Percentiles rank a stretch among this genome's conserved stretches.
Conservation (phyloP, 2,113 vertebrate genomes). For the Acanthochromis polyacanthus region DNA sequence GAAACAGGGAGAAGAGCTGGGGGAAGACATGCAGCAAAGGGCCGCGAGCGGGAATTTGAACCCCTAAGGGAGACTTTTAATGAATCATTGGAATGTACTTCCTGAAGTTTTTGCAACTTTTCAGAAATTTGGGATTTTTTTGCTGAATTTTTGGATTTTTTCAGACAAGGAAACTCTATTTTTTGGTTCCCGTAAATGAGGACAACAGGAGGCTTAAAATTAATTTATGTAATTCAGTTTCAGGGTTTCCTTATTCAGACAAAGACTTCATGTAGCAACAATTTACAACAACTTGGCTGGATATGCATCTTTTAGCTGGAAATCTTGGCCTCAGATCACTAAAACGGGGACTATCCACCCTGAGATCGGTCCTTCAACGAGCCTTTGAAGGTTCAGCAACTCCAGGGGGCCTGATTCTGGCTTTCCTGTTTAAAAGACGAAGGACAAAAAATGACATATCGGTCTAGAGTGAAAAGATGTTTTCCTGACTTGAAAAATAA, state of each 20-base stretch:
- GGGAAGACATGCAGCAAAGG: no score
- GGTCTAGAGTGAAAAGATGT: not conserved
- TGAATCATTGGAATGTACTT: no score
- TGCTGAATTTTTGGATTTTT: no score
- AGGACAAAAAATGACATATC: not conserved
- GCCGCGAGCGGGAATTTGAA: no score
- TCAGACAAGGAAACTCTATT: no score
- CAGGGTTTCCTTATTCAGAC: not conserved
- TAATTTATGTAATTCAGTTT: not conserved
- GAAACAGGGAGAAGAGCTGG: no score
- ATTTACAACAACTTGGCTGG: constrained; percentile 17
- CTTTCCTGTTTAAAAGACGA: not conserved
- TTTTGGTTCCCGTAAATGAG: no score
- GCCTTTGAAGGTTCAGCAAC: constrained; percentile 19
- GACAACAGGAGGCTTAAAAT: no score
- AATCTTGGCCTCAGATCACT: constrained; percentile 3
- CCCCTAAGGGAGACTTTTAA: no score
- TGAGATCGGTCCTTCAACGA: constrained; percentile 35
- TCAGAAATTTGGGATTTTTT: no score
- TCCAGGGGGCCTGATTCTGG: not conserved
- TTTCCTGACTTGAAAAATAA: no score
- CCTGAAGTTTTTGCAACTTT: no score
- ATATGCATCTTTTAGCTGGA: constrained; percentile 34
- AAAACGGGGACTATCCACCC: not conserved
- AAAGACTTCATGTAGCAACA: not conserved